Evolutionary conservation across 2,113 vertebrate genomes (phyloP).

Genomic region (Pao palembangensis): DNA sequence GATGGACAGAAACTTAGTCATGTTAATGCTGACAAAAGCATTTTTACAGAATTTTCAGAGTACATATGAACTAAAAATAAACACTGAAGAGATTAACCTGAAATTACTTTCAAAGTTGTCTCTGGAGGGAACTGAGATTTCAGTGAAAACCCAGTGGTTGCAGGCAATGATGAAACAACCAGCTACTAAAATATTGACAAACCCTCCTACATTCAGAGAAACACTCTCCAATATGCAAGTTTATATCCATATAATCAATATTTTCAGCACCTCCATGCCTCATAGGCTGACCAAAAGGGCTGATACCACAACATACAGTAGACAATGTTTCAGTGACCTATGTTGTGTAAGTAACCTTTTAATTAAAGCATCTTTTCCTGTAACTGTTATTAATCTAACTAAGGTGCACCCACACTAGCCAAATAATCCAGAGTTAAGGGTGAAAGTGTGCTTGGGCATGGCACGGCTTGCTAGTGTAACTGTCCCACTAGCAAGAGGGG

Average conservation of each 20-base stretch:
- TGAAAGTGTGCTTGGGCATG: no score
- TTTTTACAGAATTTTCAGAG: conserved; percentile 21
- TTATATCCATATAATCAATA: conserved; percentile 59
- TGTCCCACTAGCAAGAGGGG: no score
- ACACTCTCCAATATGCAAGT: conserved; percentile 43
- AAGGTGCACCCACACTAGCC: no score
- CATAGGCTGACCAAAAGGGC: conserved; percentile 42
- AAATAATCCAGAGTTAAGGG: no score
- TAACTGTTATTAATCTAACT: no score
- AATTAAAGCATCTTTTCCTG: conserved; percentile 2
- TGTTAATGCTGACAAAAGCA: conserved; percentile 40
- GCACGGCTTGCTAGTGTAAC: no score
- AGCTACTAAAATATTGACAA: conserved; percentile 65
- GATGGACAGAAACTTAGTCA: conserved; percentile 31
- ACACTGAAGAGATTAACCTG: conserved; percentile 50
- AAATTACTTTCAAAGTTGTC: conserved; percentile 55
- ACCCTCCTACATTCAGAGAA: conserved; percentile 54
- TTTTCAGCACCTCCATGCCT: conserved; percentile 47
- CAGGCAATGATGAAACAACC: conserved; percentile 67
- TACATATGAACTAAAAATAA: conserved; percentile 42
- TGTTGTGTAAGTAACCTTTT: conserved; percentile 22
- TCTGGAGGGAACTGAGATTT: conserved; percentile 49
- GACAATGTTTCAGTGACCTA: conserved; percentile 19
- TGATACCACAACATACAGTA: neutral
- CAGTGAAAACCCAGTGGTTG: conserved; percentile 53